Conservation (phyloP, 1,140 invertebrate genomes). For the Tetramorium alpestre region DNA sequence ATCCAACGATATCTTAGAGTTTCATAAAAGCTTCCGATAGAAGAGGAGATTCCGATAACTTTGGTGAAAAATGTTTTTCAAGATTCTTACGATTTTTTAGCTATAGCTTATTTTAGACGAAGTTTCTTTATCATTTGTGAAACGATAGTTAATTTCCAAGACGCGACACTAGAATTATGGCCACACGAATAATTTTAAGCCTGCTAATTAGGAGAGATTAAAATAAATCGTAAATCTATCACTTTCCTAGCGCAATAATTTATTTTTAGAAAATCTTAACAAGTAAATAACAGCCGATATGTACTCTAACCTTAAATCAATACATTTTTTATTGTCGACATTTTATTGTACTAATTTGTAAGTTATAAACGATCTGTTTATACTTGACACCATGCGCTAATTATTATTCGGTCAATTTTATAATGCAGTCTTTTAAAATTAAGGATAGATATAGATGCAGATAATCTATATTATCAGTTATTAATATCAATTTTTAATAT, state of each 20-base stretch:
- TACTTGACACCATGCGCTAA: neutral
- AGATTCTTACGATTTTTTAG: too few relatives aligned
- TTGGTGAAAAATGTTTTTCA: neutral
- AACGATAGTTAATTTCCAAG: too few relatives aligned
- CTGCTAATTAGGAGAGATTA: neutral
- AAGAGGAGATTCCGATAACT: neutral
- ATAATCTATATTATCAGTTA: neutral
- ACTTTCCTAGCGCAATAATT: neutral
- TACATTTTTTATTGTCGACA: neutral
- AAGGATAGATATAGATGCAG: neutral
- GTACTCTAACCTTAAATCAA: neutral
- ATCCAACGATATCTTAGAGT: neutral
- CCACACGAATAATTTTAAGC: too few relatives aligned
- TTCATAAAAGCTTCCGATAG: neutral
- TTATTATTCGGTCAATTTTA: neutral
- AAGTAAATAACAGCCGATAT: neutral
- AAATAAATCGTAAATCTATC: neutral
- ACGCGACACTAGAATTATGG: too few relatives aligned
- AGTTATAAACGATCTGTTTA: neutral
- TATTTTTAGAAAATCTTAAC: neutral
- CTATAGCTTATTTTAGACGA: too few relatives aligned
- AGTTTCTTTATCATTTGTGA: too few relatives aligned
- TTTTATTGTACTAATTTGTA: neutral
- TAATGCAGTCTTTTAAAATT: neutral
- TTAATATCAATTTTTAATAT: neutral